These are phyloP conservation scores for Pelecanus crispus DNA, from an alignment of 2,113 vertebrate genomes.

Conservation along the genomic window DNA sequence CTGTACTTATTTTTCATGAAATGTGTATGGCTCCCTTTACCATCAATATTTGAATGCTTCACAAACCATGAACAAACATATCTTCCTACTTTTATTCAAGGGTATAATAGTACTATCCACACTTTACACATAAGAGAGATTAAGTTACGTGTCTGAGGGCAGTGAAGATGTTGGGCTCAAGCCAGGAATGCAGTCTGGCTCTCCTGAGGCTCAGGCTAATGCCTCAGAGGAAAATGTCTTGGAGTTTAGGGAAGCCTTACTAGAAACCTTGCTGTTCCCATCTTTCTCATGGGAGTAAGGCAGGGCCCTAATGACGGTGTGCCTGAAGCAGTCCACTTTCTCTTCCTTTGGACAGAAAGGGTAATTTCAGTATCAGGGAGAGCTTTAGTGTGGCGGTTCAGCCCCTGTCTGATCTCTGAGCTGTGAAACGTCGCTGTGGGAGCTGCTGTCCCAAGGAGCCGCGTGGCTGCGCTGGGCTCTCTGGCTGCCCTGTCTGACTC, in stretches of 20 bases:
- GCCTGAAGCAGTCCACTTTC: not conserved
- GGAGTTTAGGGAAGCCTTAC: not conserved
- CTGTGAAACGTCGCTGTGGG: not conserved
- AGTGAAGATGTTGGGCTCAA: not conserved
- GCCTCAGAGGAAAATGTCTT: not conserved
- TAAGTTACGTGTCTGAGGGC: not conserved
- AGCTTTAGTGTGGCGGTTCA: not conserved
- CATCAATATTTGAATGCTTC: not conserved
- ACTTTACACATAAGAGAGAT: not conserved
- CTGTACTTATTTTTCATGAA: not conserved
- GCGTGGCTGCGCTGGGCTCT: rapidly evolving
- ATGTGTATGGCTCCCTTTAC: not conserved
- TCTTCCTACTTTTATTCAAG: not conserved
- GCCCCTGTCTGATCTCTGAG: not conserved
- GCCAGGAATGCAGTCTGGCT: not conserved
- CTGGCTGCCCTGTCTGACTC: not conserved
- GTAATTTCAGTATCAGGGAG: not conserved
- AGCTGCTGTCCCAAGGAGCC: not conserved
- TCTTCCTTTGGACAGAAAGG: not conserved
- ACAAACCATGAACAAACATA: not conserved
- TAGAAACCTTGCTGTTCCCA: not conserved
- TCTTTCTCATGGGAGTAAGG: not conserved
- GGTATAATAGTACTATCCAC: not conserved
- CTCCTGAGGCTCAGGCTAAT: not conserved
- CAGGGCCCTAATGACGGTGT: not conserved